Evolutionary conservation across 2,888 invertebrate genomes (phyloP).

Genomic region (Pyrgus malvae): DNA sequence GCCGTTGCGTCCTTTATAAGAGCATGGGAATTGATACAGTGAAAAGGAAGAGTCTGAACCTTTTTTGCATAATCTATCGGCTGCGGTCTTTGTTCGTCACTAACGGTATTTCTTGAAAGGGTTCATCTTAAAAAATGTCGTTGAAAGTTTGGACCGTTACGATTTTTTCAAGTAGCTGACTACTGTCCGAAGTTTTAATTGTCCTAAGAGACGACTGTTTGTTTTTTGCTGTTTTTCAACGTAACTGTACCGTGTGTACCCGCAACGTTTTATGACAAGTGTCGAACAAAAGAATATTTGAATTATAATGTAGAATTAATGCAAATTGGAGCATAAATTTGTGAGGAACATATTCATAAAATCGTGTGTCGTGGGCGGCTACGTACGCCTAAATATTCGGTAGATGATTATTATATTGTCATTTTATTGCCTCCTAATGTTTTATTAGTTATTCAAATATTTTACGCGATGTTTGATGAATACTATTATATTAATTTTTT

Average conservation of each 20-base stretch:
- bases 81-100: conserved; percentile 53
- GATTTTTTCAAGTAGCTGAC: conserved; percentile 48
- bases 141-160: conserved; percentile 70
- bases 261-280: conserved; percentile 31
- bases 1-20: conserved; percentile 70
- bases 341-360: conserved; percentile 33
- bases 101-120: conserved; percentile 72
- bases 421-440: conserved; percentile 31
- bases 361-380: conserved; percentile 32
- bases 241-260: conserved; percentile 57
- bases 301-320: conserved; percentile 41
- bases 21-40: conserved; percentile 77
- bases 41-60: conserved; percentile 72
- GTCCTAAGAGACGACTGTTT: conserved; percentile 36
- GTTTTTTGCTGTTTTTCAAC: conserved; percentile 18
- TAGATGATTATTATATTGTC: conserved; percentile 27
- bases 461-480: conserved; percentile 9
- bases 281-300: conserved; percentile 40
- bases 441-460: conserved; percentile 11
- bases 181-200: conserved; percentile 53
- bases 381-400: conserved; percentile 32
- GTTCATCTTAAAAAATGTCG: conserved; percentile 60
- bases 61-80: conserved; percentile 80
- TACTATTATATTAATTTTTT: background rate
- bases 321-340: conserved; percentile 37